phyloP scores from a whole-genome alignment of 2,888 invertebrate species.

The Drosophila cyrtoloma region DNA sequence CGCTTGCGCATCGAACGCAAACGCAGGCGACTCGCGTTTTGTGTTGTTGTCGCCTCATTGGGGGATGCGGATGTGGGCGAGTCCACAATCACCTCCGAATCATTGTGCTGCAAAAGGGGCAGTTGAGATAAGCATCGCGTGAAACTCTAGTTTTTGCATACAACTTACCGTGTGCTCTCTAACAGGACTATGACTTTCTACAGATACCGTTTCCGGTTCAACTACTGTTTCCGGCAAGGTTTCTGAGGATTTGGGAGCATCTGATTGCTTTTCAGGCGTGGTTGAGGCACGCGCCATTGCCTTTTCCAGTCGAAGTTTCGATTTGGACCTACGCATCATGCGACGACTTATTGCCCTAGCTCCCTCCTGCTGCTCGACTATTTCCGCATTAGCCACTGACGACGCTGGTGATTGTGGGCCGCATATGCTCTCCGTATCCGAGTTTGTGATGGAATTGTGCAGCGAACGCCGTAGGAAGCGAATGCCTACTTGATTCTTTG shows the following conservation, averaged over 20 bases:
- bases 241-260: background rate
- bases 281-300: constrained; percentile 41
- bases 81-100: constrained; percentile 78
- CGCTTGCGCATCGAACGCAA: constrained; percentile 62
- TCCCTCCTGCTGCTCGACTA: constrained; percentile 13
- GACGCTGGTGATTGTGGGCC: constrained; percentile 21
- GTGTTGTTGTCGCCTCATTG: background rate
- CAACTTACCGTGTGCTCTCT: constrained; percentile 40
- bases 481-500: constrained; percentile 58
- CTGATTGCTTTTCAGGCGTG: constrained; percentile 40
- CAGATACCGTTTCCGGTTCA: constrained; percentile 8
- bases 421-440: constrained; percentile 72
- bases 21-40: constrained; percentile 39
- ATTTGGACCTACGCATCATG: constrained; percentile 38
- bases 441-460: constrained; percentile 58
- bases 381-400: constrained; percentile 7
- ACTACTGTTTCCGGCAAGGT: too few relatives aligned
- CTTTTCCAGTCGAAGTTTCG: constrained; percentile 29
- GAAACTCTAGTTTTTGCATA: background rate
- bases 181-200: background rate
- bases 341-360: constrained; percentile 36
- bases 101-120: constrained; percentile 55
- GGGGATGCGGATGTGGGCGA: constrained; percentile 67
- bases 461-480: constrained; percentile 63
- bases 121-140: background rate